Percentiles rank a stretch among this genome's conserved stretches.
phyloP scores from a whole-genome alignment of 2,797 vertebrate genomes.

The Lepus oiostolus region DNA sequence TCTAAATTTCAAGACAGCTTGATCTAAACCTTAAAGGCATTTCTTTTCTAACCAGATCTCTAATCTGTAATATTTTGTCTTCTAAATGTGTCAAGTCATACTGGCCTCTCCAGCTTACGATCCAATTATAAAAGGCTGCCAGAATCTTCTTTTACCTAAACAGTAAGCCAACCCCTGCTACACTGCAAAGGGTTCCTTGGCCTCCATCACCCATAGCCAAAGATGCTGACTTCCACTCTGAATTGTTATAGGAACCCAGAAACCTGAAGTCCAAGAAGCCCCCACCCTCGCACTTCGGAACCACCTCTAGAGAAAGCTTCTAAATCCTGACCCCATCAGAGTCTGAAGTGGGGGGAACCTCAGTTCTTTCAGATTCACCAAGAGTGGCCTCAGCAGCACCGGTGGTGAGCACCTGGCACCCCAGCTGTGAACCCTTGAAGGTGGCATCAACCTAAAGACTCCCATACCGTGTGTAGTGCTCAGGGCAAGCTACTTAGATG shows the following conservation, averaged over 20 bases:
- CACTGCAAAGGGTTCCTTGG: neutral
- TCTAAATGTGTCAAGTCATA: constrained; percentile 63
- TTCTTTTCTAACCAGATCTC: neutral
- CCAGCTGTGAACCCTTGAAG: neutral
- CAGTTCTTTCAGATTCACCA: neutral
- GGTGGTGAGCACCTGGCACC: neutral
- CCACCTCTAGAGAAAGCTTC: neutral
- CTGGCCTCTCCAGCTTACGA: constrained; percentile 15
- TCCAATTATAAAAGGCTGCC: neutral
- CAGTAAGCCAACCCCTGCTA: neutral
- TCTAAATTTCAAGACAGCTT: constrained; percentile 12
- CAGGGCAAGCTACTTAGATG: constrained; percentile 35
- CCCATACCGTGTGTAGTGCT: neutral
- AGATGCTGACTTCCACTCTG: neutral
- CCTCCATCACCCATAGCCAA: neutral
- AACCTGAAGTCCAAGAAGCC: constrained; percentile 1
- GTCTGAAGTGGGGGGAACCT: neutral
- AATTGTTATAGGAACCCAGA: neutral
- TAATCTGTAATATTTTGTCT: neutral
- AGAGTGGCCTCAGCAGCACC: neutral
- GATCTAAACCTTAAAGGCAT: constrained; percentile 21
- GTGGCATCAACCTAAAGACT: neutral
- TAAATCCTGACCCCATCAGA: neutral
- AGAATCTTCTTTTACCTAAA: constrained; percentile 51
- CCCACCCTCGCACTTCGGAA: neutral